Evolutionary conservation across 2,888 invertebrate genomes (phyloP).

Genomic region (Clepsis dumicolana): DNA sequence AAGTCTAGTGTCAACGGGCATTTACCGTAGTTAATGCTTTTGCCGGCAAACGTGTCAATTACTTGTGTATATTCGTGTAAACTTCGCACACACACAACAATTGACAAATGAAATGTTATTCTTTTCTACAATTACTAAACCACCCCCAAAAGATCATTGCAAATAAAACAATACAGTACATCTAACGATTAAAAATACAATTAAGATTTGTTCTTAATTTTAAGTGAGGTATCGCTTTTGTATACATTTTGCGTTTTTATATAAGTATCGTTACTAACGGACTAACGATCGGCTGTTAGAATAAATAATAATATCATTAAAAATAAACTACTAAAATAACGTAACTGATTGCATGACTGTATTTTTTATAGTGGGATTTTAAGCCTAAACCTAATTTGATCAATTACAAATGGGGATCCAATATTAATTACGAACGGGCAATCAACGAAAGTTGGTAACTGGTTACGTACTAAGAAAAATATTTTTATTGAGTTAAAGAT

Average conservation of each 20-base stretch:
- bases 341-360: background rate
- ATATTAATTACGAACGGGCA: no score
- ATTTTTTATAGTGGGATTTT: background rate
- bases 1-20: no score
- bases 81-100: background rate
- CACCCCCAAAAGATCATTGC: constrained; percentile 10
- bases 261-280: constrained; percentile 27
- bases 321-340: background rate
- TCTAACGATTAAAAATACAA: constrained; percentile 30
- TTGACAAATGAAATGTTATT: background rate
- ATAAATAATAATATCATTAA: constrained; percentile 9
- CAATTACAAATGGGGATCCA: no score
- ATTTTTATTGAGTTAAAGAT: background rate
- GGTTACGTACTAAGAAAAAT: background rate
- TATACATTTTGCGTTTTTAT: constrained; percentile 43
- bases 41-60: no score
- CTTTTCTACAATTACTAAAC: background rate
- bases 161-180: constrained; percentile 28
- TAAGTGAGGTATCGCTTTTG: constrained; percentile 51
- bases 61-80: background rate
- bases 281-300: constrained; percentile 24
- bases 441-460: background rate
- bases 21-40: no score
- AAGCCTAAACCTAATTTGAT: background rate
- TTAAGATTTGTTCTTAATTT: constrained; percentile 40